Percentiles rank a stretch among this genome's conserved stretches.
phyloP scores from a whole-genome alignment of 2,888 invertebrate species.

The Odiellus spinosus region DNA sequence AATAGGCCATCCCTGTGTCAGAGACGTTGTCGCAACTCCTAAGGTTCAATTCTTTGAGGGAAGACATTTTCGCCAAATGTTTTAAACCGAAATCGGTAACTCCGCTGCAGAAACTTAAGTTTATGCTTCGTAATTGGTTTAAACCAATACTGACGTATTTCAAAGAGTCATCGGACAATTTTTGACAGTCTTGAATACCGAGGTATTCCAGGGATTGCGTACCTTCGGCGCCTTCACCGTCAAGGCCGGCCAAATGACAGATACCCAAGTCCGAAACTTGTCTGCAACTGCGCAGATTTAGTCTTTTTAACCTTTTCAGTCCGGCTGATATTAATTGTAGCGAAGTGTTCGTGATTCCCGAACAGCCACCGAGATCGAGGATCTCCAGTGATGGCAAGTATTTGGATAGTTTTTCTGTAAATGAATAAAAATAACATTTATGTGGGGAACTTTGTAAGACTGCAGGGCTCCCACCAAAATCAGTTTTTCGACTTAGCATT shows the following conservation, averaged over 20 bases:
- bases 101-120: constrained; percentile 83
- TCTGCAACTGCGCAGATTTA: constrained; percentile 84
- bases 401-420: constrained; percentile 2
- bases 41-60: constrained; percentile 68
- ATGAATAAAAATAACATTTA: too few relatives aligned
- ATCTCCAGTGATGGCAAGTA: constrained; percentile 51
- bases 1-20: constrained; percentile 75
- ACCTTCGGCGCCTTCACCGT: constrained; percentile 22
- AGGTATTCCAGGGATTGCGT: constrained; percentile 61
- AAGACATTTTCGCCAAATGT: constrained; percentile 67
- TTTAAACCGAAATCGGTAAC: constrained; percentile 84
- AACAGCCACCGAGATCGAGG: constrained; percentile 78
- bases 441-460: too few relatives aligned
- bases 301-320: constrained; percentile 58
- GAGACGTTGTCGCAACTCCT: constrained; percentile 86
- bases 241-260: constrained; percentile 46
- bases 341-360: constrained; percentile 75
- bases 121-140: constrained; percentile 60
- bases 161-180: constrained; percentile 76
- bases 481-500: too few relatives aligned
- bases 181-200: constrained; percentile 85
- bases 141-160: constrained; percentile 69
- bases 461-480: too few relatives aligned
- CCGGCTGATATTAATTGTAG: constrained; percentile 74
- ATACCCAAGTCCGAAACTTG: constrained; percentile 81